phyloP scores from a whole-genome alignment of 2,888 invertebrate genomes.

The Helicoverpa assulta region DNA sequence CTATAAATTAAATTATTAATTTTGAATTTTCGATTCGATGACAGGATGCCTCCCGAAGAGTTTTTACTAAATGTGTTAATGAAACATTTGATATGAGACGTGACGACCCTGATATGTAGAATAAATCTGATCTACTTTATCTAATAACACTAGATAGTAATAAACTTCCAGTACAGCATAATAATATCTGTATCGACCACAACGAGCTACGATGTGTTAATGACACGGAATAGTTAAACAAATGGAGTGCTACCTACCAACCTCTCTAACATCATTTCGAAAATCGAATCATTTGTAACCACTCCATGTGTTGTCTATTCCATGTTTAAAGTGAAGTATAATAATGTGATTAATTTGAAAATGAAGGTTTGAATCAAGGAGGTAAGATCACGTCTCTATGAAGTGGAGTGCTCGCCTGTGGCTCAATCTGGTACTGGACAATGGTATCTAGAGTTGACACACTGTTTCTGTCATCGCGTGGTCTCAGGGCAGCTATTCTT shows the following conservation, averaged over 20 bases:
- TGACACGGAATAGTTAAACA: slow-evolving; percentile 28
- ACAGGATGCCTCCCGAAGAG: slow-evolving; percentile 75
- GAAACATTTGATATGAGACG: slow-evolving; percentile 71
- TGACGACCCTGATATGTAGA: slow-evolving; percentile 61
- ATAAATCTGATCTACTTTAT: slow-evolving; percentile 50
- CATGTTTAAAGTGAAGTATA: slow-evolving; percentile 23
- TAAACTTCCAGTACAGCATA: slow-evolving; percentile 38
- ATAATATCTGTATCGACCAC: slow-evolving; percentile 41
- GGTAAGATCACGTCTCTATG: slow-evolving; percentile 62
- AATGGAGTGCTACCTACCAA: slow-evolving; percentile 28
- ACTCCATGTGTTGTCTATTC: slow-evolving; percentile 32
- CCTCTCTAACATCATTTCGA: background rate
- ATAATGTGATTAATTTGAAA: slow-evolving; percentile 39
- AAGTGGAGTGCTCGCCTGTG: slow-evolving; percentile 64
- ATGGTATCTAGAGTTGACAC: slow-evolving; percentile 89
- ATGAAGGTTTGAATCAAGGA: slow-evolving; percentile 44
- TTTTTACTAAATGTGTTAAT: slow-evolving; percentile 70
- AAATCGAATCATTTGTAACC: slow-evolving; percentile 3
- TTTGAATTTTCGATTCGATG: slow-evolving; percentile 76
- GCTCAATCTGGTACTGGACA: slow-evolving; percentile 70
- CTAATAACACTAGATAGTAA: slow-evolving; percentile 46
- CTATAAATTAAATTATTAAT: slow-evolving; percentile 79
- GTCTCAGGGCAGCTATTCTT: slow-evolving; percentile 80
- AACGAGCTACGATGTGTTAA: slow-evolving; percentile 43
- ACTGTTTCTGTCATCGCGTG: slow-evolving; percentile 82